These are phyloP conservation scores for Melanotaenia maccullochi DNA, from an alignment of 2,797 vertebrate genomes.

Conservation along the genomic window DNA sequence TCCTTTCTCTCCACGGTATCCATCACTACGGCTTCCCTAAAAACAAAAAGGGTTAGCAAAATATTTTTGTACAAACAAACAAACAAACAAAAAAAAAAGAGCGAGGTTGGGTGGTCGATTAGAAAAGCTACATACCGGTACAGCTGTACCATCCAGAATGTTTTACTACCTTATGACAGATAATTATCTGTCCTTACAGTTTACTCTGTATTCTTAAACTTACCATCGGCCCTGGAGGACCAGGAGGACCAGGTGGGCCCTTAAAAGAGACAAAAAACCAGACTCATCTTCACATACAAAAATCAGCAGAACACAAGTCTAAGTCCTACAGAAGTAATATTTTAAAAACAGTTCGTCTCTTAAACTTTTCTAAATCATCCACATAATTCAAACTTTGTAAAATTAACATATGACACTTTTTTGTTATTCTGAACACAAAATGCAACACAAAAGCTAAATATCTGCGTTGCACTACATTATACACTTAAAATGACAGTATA, in stretches of 20 bases:
- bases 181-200: background rate
- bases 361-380: too few species aligned
- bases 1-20: constrained; percentile 92
- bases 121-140: background rate
- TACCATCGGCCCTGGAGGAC: constrained; percentile 88
- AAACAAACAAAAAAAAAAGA: background rate
- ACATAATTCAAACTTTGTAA: too few species aligned
- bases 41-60: constrained; percentile 58
- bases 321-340: background rate
- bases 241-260: constrained; percentile 87
- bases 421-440: too few species aligned
- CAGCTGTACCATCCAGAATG: background rate
- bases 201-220: constrained; percentile 54
- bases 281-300: background rate
- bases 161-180: background rate
- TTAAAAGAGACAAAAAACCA: constrained; percentile 56
- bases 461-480: too few species aligned
- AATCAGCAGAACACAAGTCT: background rate
- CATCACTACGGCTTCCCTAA: constrained; percentile 90
- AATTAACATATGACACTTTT: too few species aligned
- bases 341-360: background rate
- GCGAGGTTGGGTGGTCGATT: background rate
- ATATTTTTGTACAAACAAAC: background rate
- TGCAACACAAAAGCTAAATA: too few species aligned
- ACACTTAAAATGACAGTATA: too few species aligned